Evolutionary conservation across 2,797 vertebrate species (phyloP).

Genomic region (Triplophysa yarkandensis): DNA sequence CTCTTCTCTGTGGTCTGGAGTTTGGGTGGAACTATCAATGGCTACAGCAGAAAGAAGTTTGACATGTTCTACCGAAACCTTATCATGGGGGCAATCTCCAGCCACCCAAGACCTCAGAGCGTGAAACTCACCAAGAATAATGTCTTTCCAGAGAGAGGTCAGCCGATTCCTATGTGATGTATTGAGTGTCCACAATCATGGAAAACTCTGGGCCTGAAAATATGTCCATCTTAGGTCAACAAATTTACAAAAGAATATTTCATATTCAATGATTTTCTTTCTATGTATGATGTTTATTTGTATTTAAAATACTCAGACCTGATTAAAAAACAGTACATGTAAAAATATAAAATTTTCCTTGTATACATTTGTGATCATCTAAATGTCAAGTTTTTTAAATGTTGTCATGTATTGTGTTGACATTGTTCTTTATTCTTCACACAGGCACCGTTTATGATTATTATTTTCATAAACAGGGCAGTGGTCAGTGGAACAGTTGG

Average conservation of each 20-base stretch:
- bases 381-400: no score
- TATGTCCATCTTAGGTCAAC: not conserved
- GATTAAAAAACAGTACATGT: no score
- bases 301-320: no score
- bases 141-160: conserved; percentile 86
- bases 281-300: no score
- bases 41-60: conserved; percentile 86
- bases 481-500: conserved; percentile 86
- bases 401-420: not conserved
- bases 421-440: conserved; percentile 38
- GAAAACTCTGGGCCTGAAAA: not conserved
- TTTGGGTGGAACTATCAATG: conserved; percentile 83
- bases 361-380: no score
- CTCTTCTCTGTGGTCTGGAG: conserved; percentile 92
- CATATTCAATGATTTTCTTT: no score
- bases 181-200: not conserved
- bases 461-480: conserved; percentile 83
- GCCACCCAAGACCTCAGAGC: conserved; percentile 80
- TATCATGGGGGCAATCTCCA: conserved; percentile 73
- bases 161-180: not conserved
- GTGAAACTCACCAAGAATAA: conserved; percentile 85
- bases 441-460: conserved; percentile 91
- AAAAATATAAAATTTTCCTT: no score
- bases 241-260: no score
- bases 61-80: conserved; percentile 86